These are phyloP conservation scores for Magallana gigas DNA, from an alignment of 1,140 invertebrate species.

Conservation along the genomic window DNA sequence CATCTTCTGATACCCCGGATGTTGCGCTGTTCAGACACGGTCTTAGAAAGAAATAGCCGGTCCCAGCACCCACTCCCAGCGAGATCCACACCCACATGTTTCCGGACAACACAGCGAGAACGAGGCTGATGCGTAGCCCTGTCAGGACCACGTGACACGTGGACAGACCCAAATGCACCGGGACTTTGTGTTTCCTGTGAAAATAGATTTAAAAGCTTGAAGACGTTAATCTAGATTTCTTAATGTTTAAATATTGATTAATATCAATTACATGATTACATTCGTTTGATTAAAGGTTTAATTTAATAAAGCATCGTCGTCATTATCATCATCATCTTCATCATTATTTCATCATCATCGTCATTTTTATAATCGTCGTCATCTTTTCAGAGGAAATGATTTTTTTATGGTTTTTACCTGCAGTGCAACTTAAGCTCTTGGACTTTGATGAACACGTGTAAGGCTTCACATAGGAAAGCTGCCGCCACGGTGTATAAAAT, in stretches of 20 bases:
- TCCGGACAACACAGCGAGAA: background rate
- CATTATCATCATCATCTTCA: background rate
- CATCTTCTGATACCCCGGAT: background rate
- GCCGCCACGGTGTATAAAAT: background rate
- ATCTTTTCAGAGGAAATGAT: background rate
- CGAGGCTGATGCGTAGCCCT: background rate
- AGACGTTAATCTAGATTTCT: background rate
- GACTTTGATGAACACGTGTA: background rate
- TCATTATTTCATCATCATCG: background rate
- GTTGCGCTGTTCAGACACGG: background rate
- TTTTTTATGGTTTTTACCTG: background rate
- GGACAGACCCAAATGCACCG: background rate
- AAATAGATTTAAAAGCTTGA: background rate
- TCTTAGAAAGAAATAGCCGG: slow-evolving; percentile 2
- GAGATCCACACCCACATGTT: slow-evolving; percentile 10
- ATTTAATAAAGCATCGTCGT: too few species aligned
- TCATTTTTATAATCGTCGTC: background rate
- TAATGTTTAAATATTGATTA: background rate
- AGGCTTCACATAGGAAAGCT: background rate
- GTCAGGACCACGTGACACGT: background rate
- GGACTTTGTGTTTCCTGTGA: background rate
- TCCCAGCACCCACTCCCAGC: background rate
- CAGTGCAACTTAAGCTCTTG: background rate
- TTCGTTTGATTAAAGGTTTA: too few species aligned
- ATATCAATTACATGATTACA: too few species aligned